These are phyloP conservation scores for Sebastes trivittatus DNA, from an alignment of 2,797 vertebrate genomes.

Conservation along the genomic window DNA sequence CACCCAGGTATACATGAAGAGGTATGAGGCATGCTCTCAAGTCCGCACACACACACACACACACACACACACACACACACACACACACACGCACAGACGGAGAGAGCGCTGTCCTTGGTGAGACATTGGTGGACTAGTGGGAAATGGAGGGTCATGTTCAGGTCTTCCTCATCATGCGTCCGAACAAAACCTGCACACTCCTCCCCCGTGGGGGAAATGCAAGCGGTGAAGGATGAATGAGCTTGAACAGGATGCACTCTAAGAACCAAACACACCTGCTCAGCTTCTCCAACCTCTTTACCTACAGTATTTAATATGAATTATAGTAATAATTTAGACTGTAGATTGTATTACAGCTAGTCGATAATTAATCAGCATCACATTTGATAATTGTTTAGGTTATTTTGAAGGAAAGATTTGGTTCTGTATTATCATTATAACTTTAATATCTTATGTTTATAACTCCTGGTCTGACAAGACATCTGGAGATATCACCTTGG, in stretches of 20 bases:
- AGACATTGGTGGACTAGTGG: conserved; percentile 57
- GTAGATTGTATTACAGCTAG: not conserved
- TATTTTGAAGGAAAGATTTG: not conserved
- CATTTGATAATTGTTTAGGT: not conserved
- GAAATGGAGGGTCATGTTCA: conserved; percentile 72
- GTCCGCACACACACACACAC: too few species aligned
- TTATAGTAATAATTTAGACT: not conserved
- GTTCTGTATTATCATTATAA: too few species aligned
- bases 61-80: not conserved
- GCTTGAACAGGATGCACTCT: not conserved
- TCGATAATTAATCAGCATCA: not conserved
- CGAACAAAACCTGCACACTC: conserved; percentile 65
- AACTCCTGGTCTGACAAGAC: too few species aligned
- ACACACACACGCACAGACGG: not conserved
- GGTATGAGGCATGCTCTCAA: not conserved
- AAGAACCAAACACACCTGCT: conserved; percentile 21
- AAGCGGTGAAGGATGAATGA: conserved; percentile 19
- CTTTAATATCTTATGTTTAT: too few species aligned
- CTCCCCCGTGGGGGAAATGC: conserved; percentile 31
- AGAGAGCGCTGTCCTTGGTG: conserved; percentile 51
- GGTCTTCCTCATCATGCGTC: conserved; percentile 59
- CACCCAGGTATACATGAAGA: not conserved
- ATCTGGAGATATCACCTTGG: too few species aligned
- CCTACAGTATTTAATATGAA: not conserved
- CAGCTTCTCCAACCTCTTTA: not conserved